These are phyloP conservation scores for Jordanella pulchra DNA, from an alignment of 2,797 vertebrate species.

Conservation along the genomic window DNA sequence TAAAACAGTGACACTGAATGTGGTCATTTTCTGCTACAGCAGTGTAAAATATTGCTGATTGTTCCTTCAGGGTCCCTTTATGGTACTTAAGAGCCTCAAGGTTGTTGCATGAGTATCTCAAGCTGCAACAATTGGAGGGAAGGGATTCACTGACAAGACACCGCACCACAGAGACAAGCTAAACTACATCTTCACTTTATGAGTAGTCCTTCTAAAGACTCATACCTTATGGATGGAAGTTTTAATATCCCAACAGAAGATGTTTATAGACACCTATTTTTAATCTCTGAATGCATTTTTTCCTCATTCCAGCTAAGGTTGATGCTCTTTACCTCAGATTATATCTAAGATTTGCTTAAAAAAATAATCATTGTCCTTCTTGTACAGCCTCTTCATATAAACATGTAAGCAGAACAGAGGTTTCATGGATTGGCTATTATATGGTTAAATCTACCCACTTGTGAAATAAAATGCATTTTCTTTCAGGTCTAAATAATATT, in stretches of 20 bases:
- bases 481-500: slow-evolving; percentile 21
- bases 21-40: slow-evolving; percentile 36
- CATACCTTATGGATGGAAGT: slow-evolving; percentile 22
- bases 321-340: background rate
- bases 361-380: slow-evolving; percentile 4
- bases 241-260: background rate
- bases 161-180: slow-evolving; percentile 43
- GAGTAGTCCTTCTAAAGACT: slow-evolving; percentile 28
- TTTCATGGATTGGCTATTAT: slow-evolving; percentile 13
- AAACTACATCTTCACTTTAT: slow-evolving; percentile 48
- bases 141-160: slow-evolving; percentile 48
- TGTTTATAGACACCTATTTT: background rate
- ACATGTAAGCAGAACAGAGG: slow-evolving; percentile 8
- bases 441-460: slow-evolving; percentile 14
- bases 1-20: slow-evolving; percentile 9
- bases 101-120: slow-evolving; percentile 51
- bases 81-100: slow-evolving; percentile 49
- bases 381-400: background rate
- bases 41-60: slow-evolving; percentile 45
- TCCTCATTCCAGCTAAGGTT: background rate
- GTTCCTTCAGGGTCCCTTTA: slow-evolving; percentile 54
- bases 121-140: slow-evolving; percentile 42
- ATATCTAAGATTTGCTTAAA: background rate
- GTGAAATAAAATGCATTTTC: slow-evolving; percentile 11
- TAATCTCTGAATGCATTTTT: background rate